Evolutionary conservation across 2,888 invertebrate genomes (phyloP), one percentile per base, ranked within the genome.

Genomic region (Agriopis aurantiaria): DNA sequence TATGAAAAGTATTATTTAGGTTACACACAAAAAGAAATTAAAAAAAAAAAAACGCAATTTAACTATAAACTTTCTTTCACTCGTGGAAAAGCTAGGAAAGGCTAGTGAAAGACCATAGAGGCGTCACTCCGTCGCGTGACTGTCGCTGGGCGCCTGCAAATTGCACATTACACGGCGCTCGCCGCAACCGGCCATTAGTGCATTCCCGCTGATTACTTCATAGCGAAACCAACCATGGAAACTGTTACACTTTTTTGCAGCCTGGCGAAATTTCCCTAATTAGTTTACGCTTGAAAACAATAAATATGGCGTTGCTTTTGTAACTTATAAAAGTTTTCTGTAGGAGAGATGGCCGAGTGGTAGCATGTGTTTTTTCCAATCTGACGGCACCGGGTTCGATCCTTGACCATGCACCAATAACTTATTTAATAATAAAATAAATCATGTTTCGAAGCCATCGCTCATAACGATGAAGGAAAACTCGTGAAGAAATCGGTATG

Each of bases 191-290:
- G 82, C 88, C 88, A 92, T 92, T 92, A 92, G 87, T 89, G 89
- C 92, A 93, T 91, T 89, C 91, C 87, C 89, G 84, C 83, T 85
- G 88, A 93, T 92, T 92, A 92, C 91, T 88, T 88, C 89, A 91
- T 86, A 89, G 85, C 88, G 88, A 89, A 90, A 89, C 86, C 88
- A 86, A 88, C 87, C 87, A 90, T 89, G 81, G 88, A 89, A 89
- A 89, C 85, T 88, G 86, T 88, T 85, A 88, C 88, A 88, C 78
- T 88, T 89, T 87, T 88, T 88, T 83, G 78, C 77, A 73, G 82
- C 77, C 78, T 81, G 80, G 80, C 80, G 79, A 83, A 85, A 84
- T 83, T 79, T 67, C 74, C 81, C 68, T 58, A 57, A 14, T 82
- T 74, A 75, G 74, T 75, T 80, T 79, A 75, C 72, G 70, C 67